Evolutionary conservation across 2,888 invertebrate genomes (phyloP).

Genomic region (Protophormia terraenovae): DNA sequence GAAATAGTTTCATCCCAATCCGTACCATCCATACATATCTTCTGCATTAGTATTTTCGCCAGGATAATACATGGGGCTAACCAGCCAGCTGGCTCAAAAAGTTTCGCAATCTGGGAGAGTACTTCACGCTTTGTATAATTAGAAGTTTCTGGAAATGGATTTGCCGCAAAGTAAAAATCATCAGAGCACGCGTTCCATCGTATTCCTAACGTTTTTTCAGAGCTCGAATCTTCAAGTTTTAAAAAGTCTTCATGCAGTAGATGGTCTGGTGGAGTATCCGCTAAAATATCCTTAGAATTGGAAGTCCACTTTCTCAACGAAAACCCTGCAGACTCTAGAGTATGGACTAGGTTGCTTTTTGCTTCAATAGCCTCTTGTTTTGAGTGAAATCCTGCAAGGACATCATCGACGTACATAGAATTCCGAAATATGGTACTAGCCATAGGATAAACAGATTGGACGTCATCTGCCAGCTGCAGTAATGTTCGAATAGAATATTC

Average conservation of each 20-base stretch:
- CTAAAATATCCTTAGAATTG: background rate
- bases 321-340: too few relatives aligned
- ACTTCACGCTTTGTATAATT: background rate
- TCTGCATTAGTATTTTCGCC: background rate
- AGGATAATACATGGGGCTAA: background rate
- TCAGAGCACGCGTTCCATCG: too few relatives aligned
- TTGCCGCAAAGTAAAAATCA: background rate
- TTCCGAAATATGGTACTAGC: background rate
- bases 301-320: too few relatives aligned
- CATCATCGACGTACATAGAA: background rate
- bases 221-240: background rate
- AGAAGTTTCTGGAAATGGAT: background rate
- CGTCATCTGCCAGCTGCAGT: background rate
- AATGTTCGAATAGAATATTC: conserved; percentile 6
- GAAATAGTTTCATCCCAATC: background rate
- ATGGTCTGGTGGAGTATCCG: background rate
- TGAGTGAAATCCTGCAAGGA: too few relatives aligned
- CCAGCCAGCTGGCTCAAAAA: conserved; percentile 6
- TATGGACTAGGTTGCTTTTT: too few relatives aligned
- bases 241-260: background rate
- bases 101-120: background rate
- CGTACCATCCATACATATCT: background rate
- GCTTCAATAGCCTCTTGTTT: too few relatives aligned
- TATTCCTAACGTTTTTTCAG: background rate
- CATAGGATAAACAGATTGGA: background rate